Evolutionary conservation across 2,113 vertebrate species (phyloP).

Genomic region (Chamaetylas fuelleborni): DNA sequence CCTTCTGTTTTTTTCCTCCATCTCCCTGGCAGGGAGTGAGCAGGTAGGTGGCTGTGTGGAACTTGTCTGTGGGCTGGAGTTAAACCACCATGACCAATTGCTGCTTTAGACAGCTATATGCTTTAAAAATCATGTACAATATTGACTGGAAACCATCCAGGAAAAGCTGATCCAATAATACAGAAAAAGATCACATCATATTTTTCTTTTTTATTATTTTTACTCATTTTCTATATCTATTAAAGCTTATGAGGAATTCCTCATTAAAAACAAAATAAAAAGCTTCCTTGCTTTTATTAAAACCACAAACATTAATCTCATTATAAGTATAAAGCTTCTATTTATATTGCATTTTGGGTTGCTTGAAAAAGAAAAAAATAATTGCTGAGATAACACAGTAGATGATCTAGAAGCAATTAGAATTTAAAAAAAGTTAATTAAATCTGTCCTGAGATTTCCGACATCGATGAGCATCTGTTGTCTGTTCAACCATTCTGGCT

Average conservation of each 20-base stretch:
- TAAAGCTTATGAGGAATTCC: neutral
- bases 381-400: neutral
- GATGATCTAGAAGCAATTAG: constrained; percentile 12
- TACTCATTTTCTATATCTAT: neutral
- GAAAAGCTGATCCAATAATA: neutral
- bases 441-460: neutral
- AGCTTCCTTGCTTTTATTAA: neutral
- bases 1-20: neutral
- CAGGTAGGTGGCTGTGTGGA: neutral
- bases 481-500: neutral
- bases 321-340: neutral
- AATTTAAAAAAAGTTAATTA: constrained; percentile 1
- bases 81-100: neutral
- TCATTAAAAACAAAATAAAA: neutral
- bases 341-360: neutral
- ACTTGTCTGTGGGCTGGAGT: neutral
- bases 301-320: neutral
- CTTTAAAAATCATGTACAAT: neutral
- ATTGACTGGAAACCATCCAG: neutral
- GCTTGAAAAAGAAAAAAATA: neutral
- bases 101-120: neutral
- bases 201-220: neutral
- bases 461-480: constrained; percentile 5
- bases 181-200: neutral
- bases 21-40: neutral